Base-by-base conservation (phyloP, 1,140 invertebrate genomes). In the Tribolium madens region DNA sequence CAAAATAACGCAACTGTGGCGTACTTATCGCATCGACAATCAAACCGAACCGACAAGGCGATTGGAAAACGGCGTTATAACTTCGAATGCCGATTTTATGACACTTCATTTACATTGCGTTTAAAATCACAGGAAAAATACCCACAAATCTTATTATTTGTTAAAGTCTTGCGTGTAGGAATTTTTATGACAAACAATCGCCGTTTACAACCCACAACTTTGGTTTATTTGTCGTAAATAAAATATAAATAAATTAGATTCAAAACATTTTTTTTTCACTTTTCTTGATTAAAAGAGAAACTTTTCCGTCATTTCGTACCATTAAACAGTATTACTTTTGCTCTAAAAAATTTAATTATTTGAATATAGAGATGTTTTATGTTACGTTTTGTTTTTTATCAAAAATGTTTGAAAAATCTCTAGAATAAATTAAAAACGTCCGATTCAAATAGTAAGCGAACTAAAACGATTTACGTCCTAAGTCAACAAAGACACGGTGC, bases 191-290 rank as follows among this genome's bases (percentile, higher is more conserved):
- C n/a, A n/a, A 4, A 31, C 57, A 42, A 42, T 64, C 57, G 31
- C 26, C 26, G 4, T 10, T 33, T 33, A 31, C 53, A 31, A 10
- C 53, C 7, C 21, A 26, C 21, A 60, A 60, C 21, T 64, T 14
- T 26, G 13, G 0, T 64, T 64, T 64, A 64, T 64, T 60, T 33
- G 10, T 64, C 57, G 26, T 33, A 64, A 64, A 64, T 26, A 42
- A 57, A 64, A 57, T 18, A 57, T 17, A 52, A 52, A 17, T n/a
- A 64, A 64, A 64, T 64, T 64, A 26, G 10, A 31, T 64, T 33
- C 31, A 10, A 12, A n/a, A 26, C 2, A 57, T 1, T 21, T 15
- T 21, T 14, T n/a, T 52, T 15, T 52, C 17, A 52, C 14, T 13
- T 52, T 14, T 13, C 13, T 17, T 17, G 13, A 52, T 52, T 13